These are phyloP conservation scores for Apis cerana DNA, from an alignment of 1,140 invertebrate genomes.

Conservation along the genomic window DNA sequence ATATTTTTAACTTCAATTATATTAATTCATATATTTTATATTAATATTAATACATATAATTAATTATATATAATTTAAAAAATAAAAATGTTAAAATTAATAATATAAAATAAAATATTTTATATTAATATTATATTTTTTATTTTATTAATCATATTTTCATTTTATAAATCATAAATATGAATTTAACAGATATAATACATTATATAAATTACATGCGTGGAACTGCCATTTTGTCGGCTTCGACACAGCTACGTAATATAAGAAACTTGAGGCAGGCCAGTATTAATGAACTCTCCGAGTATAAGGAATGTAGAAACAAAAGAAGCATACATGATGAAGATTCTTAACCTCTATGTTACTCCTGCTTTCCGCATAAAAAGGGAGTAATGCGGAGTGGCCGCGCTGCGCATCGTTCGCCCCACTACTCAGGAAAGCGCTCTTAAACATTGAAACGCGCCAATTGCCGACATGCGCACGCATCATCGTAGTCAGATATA, in stretches of 20 bases:
- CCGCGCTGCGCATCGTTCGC: conserved; percentile 80
- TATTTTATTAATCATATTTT: background rate
- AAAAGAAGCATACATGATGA: background rate
- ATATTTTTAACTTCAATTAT: too few species aligned
- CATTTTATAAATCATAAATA: background rate
- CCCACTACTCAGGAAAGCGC: conserved; percentile 74
- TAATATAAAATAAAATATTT: background rate
- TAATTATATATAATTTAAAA: background rate
- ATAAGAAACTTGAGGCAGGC: conserved; percentile 63
- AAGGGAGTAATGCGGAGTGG: conserved; percentile 81
- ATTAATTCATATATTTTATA: background rate
- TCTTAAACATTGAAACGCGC: conserved; percentile 70
- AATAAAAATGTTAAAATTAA: background rate
- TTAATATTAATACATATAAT: background rate
- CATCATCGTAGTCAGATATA: conserved; percentile 7
- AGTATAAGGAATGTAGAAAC: conserved; percentile 67
- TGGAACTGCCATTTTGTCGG: conserved; percentile 11
- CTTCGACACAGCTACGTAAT: background rate
- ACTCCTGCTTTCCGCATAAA: conserved; percentile 76
- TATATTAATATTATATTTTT: background rate
- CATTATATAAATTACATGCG: background rate
- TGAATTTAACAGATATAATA: background rate
- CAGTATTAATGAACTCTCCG: conserved; percentile 68
- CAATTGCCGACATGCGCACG: conserved; percentile 67
- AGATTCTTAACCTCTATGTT: conserved; percentile 59